Evolutionary conservation across 2,888 invertebrate genomes (phyloP), one percentile per base, ranked within the genome.

Genomic region (Labia minor): DNA sequence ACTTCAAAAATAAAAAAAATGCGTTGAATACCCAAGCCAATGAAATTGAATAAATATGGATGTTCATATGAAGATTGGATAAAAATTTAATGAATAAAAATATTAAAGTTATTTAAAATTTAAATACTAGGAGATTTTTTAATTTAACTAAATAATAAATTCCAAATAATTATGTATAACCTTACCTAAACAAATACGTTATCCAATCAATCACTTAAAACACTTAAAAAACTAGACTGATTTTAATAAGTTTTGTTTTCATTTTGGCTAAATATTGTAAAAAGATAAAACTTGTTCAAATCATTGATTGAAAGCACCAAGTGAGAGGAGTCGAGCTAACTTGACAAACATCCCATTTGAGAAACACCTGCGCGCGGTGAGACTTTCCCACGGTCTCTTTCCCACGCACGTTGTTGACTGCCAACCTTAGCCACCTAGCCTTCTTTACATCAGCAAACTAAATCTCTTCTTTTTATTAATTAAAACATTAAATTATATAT

Each of bases 361-460:
- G 81, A 85, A 86, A 87, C 88, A 88, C 88, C 88, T 88, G 88
- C 87, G 87, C 84, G 79, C 81, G 81, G 77, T 78, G 79, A 79
- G 79, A 82, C 83, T 85, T 87, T 87, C 86, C 87, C 84, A 70
- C 70, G 70, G 70, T 69, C 70, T 68, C 70, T 70, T 70, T 70
- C 70, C 70, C 70, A 70, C 70, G 70, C 70, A 69, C 67, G 68
- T 70, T 67, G 61, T 65, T 65, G 37, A 61, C 63, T 69, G 64
- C 70, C 70, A 70, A 70, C 67, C 62, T 67, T 20, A 49, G 62
- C 63, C 26, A 62, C 16, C 62, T 20, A 19, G 61, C 66, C 66
- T 65, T 65, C 66, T 66, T 26, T 26, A 3, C 3, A 26, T 8
- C 26, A 6, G 8, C 8, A 3, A 3, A 3, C 65, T 61, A 68